Evolutionary conservation across 1,140 invertebrate genomes (phyloP).

Genomic region (Zaprionus tsacasi): DNA sequence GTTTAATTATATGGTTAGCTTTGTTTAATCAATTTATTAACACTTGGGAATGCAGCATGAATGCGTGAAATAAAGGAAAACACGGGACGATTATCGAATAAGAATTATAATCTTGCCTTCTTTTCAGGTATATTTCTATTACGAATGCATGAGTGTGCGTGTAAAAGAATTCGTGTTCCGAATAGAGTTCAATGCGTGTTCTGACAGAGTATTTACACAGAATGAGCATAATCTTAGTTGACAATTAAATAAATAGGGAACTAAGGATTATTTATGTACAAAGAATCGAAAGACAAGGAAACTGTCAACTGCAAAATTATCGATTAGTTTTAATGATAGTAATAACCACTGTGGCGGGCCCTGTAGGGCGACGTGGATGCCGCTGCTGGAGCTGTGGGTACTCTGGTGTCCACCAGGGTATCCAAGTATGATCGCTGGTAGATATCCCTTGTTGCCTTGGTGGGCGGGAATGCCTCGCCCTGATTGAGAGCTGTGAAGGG

Average conservation of each 20-base stretch:
- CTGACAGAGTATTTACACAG: constrained; percentile 12
- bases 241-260: constrained; percentile 20
- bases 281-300: constrained; percentile 1
- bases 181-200: not conserved
- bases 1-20: constrained; percentile 29
- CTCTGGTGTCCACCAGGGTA: constrained; percentile 44
- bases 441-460: constrained; percentile 65
- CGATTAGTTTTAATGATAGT: constrained; percentile 48
- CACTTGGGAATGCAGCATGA: not conserved
- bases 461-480: constrained; percentile 76
- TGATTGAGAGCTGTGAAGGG: constrained; percentile 79
- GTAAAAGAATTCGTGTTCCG: constrained; percentile 4
- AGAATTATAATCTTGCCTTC: not conserved
- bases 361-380: constrained; percentile 38
- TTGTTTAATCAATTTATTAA: constrained; percentile 54
- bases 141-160: constrained; percentile 4
- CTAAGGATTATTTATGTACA: constrained; percentile 34
- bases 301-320: not conserved
- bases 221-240: constrained; percentile 1
- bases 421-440: constrained; percentile 71
- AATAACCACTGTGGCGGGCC: constrained; percentile 57
- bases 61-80: not conserved
- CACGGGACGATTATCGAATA: not conserved
- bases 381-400: constrained; percentile 28
- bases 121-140: constrained; percentile 6